Base-by-base conservation (phyloP, 2,888 invertebrate genomes). In the Pocota personata region DNA sequence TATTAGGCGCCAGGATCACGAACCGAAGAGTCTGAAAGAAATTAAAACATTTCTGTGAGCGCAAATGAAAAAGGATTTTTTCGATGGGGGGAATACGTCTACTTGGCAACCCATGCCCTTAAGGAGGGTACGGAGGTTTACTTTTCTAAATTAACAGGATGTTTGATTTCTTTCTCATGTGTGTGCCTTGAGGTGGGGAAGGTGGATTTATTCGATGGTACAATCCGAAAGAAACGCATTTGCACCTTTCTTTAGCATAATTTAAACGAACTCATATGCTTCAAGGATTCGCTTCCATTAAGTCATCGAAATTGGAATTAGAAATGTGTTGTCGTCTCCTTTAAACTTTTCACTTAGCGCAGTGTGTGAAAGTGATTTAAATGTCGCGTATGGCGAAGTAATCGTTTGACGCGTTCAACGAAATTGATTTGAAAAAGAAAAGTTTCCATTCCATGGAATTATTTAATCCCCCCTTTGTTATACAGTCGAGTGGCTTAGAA, bases 1-100 rank as follows among this genome's bases (percentile, higher is more conserved):
- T 86, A 86, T 86, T 86, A 86, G 86, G 86, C 86, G 86, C 86
- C 86, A 86, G 86, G 77, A 86, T 86, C 86, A 86, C 86, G 86
- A 86, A 82, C 86, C 82, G 62, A 86, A 82, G 86, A 86, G 82
- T 86, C 86, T 82, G 82, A 86, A 86, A 86, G 86, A 86, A 86
- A 86, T 86, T 86, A 86, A 86, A 86, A 86, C 86, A 86, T 86
- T 86, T 86, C 86, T 86, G 77, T 48, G 46, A 82, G 86, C 76
- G 67, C 80, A 86, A 86, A 86, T 86, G 86, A 82, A 82, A 86
- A 86, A 72, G 66, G 76, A 60, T 60, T 77, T 86, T 67, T 27
- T 16, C 16, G 7, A 19, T 52, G 40, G 50, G 27, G 50, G 37
- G 64, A 40, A 24, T 30, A n/a, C 52, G 69, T 80, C 75, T 75